phyloP scores from a whole-genome alignment of 2,113 vertebrate species.

The Plotosus lineatus region DNA sequence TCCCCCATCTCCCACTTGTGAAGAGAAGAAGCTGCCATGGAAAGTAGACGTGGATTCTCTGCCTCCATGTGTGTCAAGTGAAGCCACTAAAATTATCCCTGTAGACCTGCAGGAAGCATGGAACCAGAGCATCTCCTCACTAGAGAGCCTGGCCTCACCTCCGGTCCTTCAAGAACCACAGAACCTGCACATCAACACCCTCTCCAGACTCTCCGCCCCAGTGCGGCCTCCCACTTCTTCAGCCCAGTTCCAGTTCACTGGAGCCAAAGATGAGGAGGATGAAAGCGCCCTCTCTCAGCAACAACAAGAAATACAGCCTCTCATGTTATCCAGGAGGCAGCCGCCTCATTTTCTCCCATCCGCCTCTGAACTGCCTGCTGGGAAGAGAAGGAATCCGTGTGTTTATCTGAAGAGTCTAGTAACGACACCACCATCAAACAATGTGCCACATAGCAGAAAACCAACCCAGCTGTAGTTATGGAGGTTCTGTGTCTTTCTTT shows the following conservation, averaged over 20 bases:
- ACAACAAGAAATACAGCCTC: slow-evolving; percentile 82
- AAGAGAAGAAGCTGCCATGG: slow-evolving; percentile 87
- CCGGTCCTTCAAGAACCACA: slow-evolving; percentile 68
- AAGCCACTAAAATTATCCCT: slow-evolving; percentile 94
- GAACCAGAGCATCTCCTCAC: slow-evolving; percentile 95
- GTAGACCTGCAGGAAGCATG: slow-evolving; percentile 91
- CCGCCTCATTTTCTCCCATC: slow-evolving; percentile 65
- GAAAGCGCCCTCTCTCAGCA: slow-evolving; percentile 65
- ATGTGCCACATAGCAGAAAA: slow-evolving; percentile 60
- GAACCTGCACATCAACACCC: slow-evolving; percentile 68
- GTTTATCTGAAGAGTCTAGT: slow-evolving; percentile 77
- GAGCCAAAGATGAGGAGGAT: slow-evolving; percentile 70
- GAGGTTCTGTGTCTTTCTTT: not conserved
- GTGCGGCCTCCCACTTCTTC: slow-evolving; percentile 58
- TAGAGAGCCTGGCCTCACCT: slow-evolving; percentile 90
- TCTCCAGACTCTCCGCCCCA: slow-evolving; percentile 67
- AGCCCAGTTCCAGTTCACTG: slow-evolving; percentile 75
- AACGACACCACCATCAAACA: slow-evolving; percentile 61
- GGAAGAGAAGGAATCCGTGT: slow-evolving; percentile 74
- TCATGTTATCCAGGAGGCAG: slow-evolving; percentile 76
- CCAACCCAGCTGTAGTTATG: slow-evolving; percentile 72
- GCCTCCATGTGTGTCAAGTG: slow-evolving; percentile 86
- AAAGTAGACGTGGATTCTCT: slow-evolving; percentile 82
- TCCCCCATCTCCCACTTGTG: slow-evolving; percentile 76
- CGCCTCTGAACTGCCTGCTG: slow-evolving; percentile 52